Percentiles rank a stretch among this genome's conserved stretches.
These are phyloP conservation scores for Procavia capensis DNA, from an alignment of 2,113 vertebrate genomes.

Conservation along the genomic window DNA sequence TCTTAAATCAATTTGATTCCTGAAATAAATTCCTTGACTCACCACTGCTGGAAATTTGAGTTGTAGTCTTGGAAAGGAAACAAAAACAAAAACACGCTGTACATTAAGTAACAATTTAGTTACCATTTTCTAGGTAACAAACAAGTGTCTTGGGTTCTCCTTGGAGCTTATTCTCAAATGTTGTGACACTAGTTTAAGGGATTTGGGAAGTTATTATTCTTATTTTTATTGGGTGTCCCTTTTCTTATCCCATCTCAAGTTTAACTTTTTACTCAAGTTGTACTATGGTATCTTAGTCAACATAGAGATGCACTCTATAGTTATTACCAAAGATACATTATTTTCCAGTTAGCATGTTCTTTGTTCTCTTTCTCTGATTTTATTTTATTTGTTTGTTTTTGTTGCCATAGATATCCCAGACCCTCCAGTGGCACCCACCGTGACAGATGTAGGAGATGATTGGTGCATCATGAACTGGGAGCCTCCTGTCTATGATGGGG, in stretches of 20 bases:
- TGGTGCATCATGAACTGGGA: slow-evolving; percentile 98
- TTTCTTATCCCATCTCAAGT: neutral
- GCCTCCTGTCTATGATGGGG: slow-evolving; percentile 94
- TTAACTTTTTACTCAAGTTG: neutral
- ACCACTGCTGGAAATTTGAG: neutral
- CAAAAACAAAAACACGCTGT: neutral
- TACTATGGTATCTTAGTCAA: neutral
- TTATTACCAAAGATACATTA: neutral
- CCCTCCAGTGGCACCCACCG: slow-evolving; percentile 93
- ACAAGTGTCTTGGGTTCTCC: neutral
- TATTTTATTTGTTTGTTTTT: neutral
- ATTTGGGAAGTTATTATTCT: neutral
- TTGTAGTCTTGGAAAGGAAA: too few species aligned
- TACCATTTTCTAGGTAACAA: slow-evolving; percentile 27
- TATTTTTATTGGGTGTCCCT: neutral
- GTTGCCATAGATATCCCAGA: slow-evolving; percentile 94
- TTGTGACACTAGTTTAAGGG: neutral
- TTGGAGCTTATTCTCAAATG: neutral
- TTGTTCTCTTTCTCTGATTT: neutral
- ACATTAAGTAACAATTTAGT: neutral
- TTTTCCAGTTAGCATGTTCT: neutral
- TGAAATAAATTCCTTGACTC: neutral
- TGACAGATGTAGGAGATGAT: slow-evolving; percentile 95
- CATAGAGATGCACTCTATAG: neutral
- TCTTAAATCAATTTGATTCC: neutral